A percentile compares a stretch with the other conserved stretches of the same genome.
Evolutionary conservation across 2,888 invertebrate genomes (phyloP).

Genomic region (Geophilus truncorum): DNA sequence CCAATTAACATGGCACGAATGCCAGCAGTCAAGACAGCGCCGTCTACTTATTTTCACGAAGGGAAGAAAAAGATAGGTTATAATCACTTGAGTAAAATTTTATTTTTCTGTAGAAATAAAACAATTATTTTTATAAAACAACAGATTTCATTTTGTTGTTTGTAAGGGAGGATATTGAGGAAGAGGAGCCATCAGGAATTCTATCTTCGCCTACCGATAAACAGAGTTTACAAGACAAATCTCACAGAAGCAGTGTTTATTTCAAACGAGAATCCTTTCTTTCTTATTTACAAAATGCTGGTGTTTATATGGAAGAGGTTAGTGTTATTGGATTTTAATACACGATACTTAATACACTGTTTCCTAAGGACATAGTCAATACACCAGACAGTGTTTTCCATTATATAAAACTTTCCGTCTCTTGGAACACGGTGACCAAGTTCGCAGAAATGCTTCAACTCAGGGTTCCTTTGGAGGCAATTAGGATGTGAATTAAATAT

Average conservation of each 20-base stretch:
- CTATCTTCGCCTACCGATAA: not conserved
- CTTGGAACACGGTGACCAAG: not conserved
- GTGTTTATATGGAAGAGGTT: conserved; percentile 54
- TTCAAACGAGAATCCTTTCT: not conserved
- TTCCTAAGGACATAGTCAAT: not conserved
- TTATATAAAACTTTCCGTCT: not conserved
- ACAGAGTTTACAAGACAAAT: not conserved
- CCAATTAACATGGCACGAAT: not conserved
- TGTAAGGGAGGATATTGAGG: not conserved
- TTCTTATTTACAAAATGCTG: conserved; percentile 48
- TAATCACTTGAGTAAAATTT: too few species aligned
- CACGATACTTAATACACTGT: not conserved
- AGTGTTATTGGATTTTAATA: too few species aligned
- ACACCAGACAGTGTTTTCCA: not conserved
- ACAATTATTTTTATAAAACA: not conserved
- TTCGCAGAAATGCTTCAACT: not conserved
- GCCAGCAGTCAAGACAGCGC: not conserved
- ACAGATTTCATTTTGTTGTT: not conserved
- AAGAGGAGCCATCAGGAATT: not conserved
- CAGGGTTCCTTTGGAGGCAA: not conserved
- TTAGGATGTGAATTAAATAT: not conserved
- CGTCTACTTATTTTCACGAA: not conserved
- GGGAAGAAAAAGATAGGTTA: not conserved
- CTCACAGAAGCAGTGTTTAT: not conserved
- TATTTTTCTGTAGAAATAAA: too few species aligned